Evolutionary conservation across 2,888 invertebrate genomes (phyloP).

Genomic region (Smittia aterrima): DNA sequence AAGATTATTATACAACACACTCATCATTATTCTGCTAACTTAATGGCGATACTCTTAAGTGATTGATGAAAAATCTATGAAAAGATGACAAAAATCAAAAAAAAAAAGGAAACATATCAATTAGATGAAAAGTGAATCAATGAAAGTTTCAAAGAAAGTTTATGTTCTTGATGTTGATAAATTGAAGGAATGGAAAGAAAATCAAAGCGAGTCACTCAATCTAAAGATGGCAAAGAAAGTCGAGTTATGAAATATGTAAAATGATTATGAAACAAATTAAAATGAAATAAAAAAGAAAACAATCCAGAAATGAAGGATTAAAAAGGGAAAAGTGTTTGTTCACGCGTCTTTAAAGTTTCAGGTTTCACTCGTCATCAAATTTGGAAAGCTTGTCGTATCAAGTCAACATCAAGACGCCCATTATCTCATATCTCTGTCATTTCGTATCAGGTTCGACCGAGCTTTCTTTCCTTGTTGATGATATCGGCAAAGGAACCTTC

Average conservation of each 20-base stretch:
- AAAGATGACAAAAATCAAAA: not conserved
- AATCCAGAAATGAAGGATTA: not conserved
- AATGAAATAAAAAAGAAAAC: not conserved
- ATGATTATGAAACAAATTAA: not conserved
- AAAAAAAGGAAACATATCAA: conserved; percentile 18
- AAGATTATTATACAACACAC: not conserved
- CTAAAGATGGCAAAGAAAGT: too few species aligned
- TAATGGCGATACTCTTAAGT: not conserved
- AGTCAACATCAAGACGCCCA: too few species aligned
- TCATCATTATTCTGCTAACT: not conserved
- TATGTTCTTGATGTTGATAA: conserved; percentile 38
- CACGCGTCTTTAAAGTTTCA: too few species aligned
- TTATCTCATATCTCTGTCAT: too few species aligned
- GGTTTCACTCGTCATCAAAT: too few species aligned
- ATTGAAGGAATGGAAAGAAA: conserved; percentile 4
- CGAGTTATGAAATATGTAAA: not conserved
- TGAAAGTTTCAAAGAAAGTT: conserved; percentile 2
- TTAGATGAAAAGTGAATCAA: not conserved
- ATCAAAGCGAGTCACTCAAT: not conserved
- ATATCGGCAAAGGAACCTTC: too few species aligned
- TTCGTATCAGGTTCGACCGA: too few species aligned
- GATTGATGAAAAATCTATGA: not conserved
- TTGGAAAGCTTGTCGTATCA: too few species aligned
- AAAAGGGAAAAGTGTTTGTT: not conserved
- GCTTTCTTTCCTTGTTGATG: too few species aligned